phyloP scores from a whole-genome alignment of 2,797 vertebrate species.

The Columba guinea region DNA sequence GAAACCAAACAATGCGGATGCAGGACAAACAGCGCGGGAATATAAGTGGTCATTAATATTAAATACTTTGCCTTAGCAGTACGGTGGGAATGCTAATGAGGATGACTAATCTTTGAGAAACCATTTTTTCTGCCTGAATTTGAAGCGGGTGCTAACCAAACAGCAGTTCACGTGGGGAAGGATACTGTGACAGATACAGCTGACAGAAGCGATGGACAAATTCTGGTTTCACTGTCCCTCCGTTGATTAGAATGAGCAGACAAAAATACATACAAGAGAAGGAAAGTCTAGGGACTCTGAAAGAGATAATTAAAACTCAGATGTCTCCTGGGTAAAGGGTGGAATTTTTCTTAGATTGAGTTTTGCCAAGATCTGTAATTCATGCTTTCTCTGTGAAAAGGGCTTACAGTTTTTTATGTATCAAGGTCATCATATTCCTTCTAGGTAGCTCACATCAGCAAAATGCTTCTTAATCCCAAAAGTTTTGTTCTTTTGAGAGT shows the following conservation, averaged over 20 bases:
- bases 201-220: background rate
- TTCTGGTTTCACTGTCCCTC: background rate
- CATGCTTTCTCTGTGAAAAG: background rate
- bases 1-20: background rate
- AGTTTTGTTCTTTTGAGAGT: background rate
- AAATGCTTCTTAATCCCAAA: background rate
- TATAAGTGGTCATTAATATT: constrained; percentile 20
- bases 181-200: background rate
- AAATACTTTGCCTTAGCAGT: constrained; percentile 8
- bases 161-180: background rate
- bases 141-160: background rate
- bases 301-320: constrained; percentile 9
- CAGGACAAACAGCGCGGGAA: background rate
- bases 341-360: background rate
- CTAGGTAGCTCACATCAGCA: background rate
- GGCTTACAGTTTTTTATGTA: background rate
- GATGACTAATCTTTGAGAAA: constrained; percentile 4
- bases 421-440: background rate
- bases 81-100: constrained; percentile 26
- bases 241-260: background rate
- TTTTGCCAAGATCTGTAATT: constrained; percentile 15
- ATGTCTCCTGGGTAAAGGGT: background rate
- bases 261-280: background rate
- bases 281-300: background rate
- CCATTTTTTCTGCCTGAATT: constrained; percentile 4